Evolutionary conservation across 2,797 vertebrate species (phyloP).

Genomic region (Decapterus maruadsi): DNA sequence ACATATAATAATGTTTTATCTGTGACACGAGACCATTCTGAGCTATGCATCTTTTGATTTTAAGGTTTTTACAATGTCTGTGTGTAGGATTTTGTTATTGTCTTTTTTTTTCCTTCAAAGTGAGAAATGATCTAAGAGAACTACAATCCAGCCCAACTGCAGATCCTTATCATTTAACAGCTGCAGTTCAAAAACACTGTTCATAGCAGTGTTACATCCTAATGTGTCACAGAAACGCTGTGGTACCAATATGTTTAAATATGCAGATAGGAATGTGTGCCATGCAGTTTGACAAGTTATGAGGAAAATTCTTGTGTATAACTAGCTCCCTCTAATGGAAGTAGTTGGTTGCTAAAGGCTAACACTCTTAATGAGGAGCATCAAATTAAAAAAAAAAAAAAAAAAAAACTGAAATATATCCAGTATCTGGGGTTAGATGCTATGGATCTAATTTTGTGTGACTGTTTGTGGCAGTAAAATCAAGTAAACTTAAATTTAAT

Average conservation of each 20-base stretch:
- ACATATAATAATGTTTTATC: neutral
- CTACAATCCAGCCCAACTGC: neutral
- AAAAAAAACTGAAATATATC: conserved; percentile 12
- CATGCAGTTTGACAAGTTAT: conserved; percentile 24
- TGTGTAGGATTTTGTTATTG: neutral
- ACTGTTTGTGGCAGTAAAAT: conserved; percentile 4
- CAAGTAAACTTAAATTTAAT: conserved; percentile 18
- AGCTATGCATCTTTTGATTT: conserved; percentile 35
- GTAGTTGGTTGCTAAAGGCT: conserved; percentile 17
- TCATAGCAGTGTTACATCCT: neutral
- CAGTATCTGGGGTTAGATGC: neutral
- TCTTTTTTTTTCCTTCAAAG: neutral
- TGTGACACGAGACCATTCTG: neutral
- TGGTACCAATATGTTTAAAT: conserved; percentile 5
- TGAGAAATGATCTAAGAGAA: neutral
- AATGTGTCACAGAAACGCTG: conserved; percentile 11
- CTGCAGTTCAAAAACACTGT: conserved; percentile 13
- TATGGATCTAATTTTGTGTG: neutral
- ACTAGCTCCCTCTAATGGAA: conserved; percentile 73
- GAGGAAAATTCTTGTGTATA: conserved; percentile 39
- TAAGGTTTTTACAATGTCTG: conserved; percentile 15
- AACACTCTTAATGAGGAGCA: conserved; percentile 3
- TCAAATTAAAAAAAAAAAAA: neutral
- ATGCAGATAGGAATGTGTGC: conserved; percentile 9
- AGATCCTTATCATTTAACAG: conserved; percentile 1